Conservation (phyloP, 2,888 invertebrate genomes). For the Heliconius aoede region DNA sequence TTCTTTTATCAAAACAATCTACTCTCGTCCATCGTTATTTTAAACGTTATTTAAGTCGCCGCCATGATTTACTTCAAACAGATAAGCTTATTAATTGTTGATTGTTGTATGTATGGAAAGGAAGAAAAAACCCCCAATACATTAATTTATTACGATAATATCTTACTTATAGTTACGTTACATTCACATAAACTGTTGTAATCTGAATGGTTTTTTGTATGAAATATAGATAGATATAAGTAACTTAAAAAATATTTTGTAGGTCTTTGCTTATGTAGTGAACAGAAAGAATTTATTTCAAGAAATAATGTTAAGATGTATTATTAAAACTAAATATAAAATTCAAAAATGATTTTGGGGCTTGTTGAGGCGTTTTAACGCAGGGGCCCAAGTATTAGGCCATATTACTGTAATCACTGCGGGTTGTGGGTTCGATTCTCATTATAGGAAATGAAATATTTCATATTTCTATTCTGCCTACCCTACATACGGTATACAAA, state of each 20-base stretch:
- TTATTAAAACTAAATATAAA: too few species aligned
- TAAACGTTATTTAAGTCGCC: constrained; percentile 67
- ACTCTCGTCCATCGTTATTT: constrained; percentile 58
- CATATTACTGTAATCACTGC: too few species aligned
- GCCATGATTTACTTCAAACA: constrained; percentile 68
- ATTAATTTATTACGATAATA: constrained; percentile 25
- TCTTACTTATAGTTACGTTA: constrained; percentile 28
- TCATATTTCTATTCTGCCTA: too few species aligned
- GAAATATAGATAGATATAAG: constrained; percentile 29
- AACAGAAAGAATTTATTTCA: too few species aligned
- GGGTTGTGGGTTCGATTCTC: too few species aligned
- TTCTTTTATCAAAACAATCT: constrained; percentile 62
- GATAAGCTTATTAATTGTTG: constrained; percentile 65
- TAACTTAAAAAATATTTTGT: neutral
- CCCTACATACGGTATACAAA: neutral
- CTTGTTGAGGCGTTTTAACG: too few species aligned
- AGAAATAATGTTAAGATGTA: too few species aligned
- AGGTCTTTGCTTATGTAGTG: too few species aligned
- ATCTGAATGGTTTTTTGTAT: constrained; percentile 29
- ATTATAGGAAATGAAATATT: too few species aligned
- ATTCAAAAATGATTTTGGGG: too few species aligned
- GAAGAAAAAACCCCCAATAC: neutral
- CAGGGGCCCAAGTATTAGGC: too few species aligned
- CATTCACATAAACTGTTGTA: constrained; percentile 28
- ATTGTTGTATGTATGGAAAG: constrained; percentile 35